Evolutionary conservation across 2,888 invertebrate species (phyloP).

Genomic region (Salticus scenicus): DNA sequence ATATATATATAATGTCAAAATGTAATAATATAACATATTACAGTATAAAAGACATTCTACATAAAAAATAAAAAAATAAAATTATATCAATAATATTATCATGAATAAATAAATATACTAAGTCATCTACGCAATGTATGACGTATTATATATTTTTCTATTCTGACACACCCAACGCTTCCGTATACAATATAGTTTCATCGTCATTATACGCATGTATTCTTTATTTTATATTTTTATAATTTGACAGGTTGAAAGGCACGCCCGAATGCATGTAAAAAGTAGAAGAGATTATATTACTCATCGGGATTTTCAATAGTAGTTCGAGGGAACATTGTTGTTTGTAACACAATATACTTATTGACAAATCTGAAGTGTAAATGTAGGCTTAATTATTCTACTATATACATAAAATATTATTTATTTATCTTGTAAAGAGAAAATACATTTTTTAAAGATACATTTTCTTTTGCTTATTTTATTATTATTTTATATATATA

Average conservation of each 20-base stretch:
- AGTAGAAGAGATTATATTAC: not conserved
- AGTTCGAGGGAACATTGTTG: not conserved
- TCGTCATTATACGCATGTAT: not conserved
- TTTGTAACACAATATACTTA: no score
- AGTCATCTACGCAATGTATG: not conserved
- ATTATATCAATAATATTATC: not conserved
- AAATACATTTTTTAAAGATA: no score
- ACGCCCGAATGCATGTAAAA: slow-evolving; percentile 32
- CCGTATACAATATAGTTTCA: not conserved
- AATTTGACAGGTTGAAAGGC: slow-evolving; percentile 46
- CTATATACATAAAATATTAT: no score
- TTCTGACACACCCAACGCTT: slow-evolving; percentile 13
- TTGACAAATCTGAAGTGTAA: no score
- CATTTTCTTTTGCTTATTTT: no score
- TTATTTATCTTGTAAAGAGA: no score
- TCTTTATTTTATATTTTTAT: not conserved
- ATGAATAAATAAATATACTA: not conserved
- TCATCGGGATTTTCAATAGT: not conserved
- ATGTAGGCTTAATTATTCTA: no score
- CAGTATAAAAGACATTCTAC: no score
- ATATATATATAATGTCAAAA: no score
- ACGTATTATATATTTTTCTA: not conserved
- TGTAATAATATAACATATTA: no score
- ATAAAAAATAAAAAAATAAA: not conserved
- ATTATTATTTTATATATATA: no score